Base-by-base conservation (phyloP, 1,140 invertebrate genomes). In the Centruroides sculpturatus region DNA sequence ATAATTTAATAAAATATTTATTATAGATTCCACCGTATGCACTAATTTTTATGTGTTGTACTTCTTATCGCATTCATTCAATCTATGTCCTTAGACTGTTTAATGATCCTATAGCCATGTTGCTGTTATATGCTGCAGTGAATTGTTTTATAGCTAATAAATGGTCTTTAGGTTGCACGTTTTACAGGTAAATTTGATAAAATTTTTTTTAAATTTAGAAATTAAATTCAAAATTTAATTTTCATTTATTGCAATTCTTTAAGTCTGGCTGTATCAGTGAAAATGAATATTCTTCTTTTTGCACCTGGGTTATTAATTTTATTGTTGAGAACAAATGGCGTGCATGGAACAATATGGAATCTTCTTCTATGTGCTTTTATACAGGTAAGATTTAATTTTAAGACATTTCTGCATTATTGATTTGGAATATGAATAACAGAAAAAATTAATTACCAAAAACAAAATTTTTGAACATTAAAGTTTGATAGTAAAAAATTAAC, bases 281-380 rank as follows among this genome's bases (percentile, higher is more conserved):
- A 99, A 79, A 99, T 99, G 96, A 99, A 99, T 71, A 86, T 99
- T 66, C 73, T 99, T 11, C 74, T 99, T 6, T 99, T 89, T 80
- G 83, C 94, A 1, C 96, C 96, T 5, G 93, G 86, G 23, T 74
- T 98, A 13, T 77, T 99, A 9, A 76, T 95, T 57, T 82, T 91
- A 47, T 89, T 97, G 67, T 67, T 98, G 55, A 78, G 81, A 9
- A 85, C 85, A 69, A 79, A 94, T 60, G 87, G 87, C 35, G 68
- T 83, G 7, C 61, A 73, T 10, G 75, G 79, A 51, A 91, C 92
- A 0, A 59, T 89, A 0, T 70, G 79, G 53, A 88, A 97, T 70
- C 74, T 99, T 7, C 71, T 74, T 9, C 74, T 96, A 47, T 99
- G 94, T 81, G 93, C 80, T 5, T 34, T 77, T 4, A 71, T 95